A percentile compares a stretch with the other conserved stretches of the same genome.
Evolutionary conservation across 2,888 invertebrate genomes (phyloP).

Genomic region (Drosophila cyrtoloma): DNA sequence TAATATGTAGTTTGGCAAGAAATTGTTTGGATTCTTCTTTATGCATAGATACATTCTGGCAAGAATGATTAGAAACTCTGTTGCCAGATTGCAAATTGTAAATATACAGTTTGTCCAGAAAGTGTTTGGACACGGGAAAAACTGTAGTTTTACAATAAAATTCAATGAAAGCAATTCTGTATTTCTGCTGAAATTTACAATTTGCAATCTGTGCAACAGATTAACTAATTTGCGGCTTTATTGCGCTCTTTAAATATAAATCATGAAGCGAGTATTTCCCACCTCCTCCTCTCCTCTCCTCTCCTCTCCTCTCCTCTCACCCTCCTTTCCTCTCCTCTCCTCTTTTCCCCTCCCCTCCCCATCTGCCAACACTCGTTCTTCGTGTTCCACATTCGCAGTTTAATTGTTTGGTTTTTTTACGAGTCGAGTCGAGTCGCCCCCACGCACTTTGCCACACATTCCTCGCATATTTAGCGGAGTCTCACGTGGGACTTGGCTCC

Average conservation of each 20-base stretch:
- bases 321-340: neutral
- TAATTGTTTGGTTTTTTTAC: constrained; percentile 33
- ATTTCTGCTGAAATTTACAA: neutral
- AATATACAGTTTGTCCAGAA: neutral
- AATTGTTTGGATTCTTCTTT: neutral
- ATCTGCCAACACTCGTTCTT: neutral
- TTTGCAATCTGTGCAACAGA: neutral
- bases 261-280: neutral
- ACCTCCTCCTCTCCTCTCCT: neutral
- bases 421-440: constrained; percentile 16
- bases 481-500: constrained; percentile 46
- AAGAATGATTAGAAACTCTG: neutral
- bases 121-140: neutral
- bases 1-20: neutral
- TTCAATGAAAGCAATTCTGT: neutral
- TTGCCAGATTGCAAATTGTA: neutral
- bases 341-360: too few relatives aligned
- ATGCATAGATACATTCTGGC: too few relatives aligned
- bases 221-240: neutral
- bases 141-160: neutral
- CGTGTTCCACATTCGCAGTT: constrained; percentile 21
- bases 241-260: neutral
- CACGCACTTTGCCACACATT: constrained; percentile 54
- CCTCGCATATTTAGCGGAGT: constrained; percentile 39
- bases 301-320: too few relatives aligned